Evolutionary conservation across 2,113 vertebrate species (phyloP).

Genomic region (Echinops telfairi): DNA sequence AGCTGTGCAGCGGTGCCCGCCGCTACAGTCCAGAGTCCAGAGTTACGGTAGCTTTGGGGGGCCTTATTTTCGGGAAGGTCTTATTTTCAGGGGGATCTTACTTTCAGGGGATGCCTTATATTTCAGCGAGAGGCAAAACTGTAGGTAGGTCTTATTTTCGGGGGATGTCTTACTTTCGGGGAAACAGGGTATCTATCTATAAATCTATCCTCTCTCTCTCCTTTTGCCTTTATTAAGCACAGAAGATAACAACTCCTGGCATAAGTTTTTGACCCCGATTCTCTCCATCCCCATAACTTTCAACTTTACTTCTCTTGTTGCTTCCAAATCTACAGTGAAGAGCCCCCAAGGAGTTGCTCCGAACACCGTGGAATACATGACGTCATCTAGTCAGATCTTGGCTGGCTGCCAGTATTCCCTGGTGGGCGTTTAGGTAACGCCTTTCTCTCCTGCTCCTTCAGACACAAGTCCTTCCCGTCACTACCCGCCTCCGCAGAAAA

Average conservation of each 20-base stretch:
- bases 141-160: too few relatives aligned
- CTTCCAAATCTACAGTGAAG: conserved; percentile 31
- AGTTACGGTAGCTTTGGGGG: too few relatives aligned
- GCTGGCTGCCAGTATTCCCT: conserved; percentile 3
- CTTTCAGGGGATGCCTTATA: too few relatives aligned
- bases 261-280: neutral
- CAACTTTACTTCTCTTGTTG: conserved; percentile 16
- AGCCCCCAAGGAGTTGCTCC: neutral
- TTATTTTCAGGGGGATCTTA: too few relatives aligned
- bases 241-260: conserved; percentile 17
- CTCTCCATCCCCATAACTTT: neutral
- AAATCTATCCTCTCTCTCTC: too few relatives aligned
- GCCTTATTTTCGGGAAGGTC: too few relatives aligned
- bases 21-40: too few relatives aligned
- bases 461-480: neutral
- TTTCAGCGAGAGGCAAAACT: too few relatives aligned
- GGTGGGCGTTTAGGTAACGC: neutral
- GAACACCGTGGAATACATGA: neutral
- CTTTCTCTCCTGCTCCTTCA: neutral
- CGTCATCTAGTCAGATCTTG: neutral
- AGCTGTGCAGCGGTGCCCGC: too few relatives aligned
- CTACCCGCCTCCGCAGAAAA: neutral
- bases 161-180: too few relatives aligned
- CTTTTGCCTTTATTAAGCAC: neutral
- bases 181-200: too few relatives aligned